Evolutionary conservation across 1,140 invertebrate genomes (phyloP), one percentile per base, ranked within the genome.

Genomic region (Teleopsis dalmanni): DNA sequence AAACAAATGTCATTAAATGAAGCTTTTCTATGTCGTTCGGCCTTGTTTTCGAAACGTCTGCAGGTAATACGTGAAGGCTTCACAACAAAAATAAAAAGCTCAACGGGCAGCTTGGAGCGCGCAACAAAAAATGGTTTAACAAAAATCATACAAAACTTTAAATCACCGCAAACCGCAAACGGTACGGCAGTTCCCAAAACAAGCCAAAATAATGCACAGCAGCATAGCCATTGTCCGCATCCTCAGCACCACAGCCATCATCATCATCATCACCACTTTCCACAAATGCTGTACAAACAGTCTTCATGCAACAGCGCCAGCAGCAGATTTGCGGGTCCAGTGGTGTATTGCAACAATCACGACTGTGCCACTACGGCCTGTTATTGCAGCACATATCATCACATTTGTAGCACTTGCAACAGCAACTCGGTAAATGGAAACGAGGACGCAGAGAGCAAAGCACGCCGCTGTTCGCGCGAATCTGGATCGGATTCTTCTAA

Each of bases 401-500:
- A 62, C 14, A 34, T 22, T 8, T 38, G 35, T 27, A 51, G 65
- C 19, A 55, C 21, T 46, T 38, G 25, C 25, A 25, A 19, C 13
- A 38, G 23, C 25, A 18, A 46, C 23, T 29, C 35, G 11, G n/a
- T 14, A n/a, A 70, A 64, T 52, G n/a, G 23, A n/a, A 70, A 64
- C 51, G 47, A 57, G 55, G 56, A 55, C 49, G 58, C 54, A 59
- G 58, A 64, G 38, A 70, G 68, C 5, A 62, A 70, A 8, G 80
- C 84, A 55, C 67, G 84, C 33, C 74, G 85, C 23, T 73, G 80
- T 23, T 87, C 85, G 0, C 76, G 81, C 47, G 89, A 92, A 67
- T 89, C 91, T 53, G 87, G 87, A 7, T 92, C 89, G 0, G 90
- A 93, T 62, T 91, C 88, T 1, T 90, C 88, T 2, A 94, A 93